Evolutionary conservation across 2,888 invertebrate species (phyloP), one percentile per base, ranked within the genome.

Genomic region (Norana najaformis): DNA sequence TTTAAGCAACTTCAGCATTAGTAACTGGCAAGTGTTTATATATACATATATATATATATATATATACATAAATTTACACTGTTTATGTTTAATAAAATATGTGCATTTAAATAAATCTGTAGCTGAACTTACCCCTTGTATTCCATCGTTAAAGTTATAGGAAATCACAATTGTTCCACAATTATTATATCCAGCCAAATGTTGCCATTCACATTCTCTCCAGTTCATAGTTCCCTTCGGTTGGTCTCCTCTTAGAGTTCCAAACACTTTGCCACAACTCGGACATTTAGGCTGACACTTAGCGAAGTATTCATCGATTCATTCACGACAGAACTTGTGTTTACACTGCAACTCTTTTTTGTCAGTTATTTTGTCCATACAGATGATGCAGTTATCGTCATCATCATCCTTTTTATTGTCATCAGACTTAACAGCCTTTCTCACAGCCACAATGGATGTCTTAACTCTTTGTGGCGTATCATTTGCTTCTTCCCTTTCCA

Each of bases 131-230:
- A 89, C 47, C 30, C 69, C 91, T 91, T 93, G 93, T 85, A 90
- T 92, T 23, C 94, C 94, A 90, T 88, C 69, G 2, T 91, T 91
- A 88, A 94, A 92, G 1, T 96, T 23, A 88, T 93, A 93, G 13
- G 89, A 89, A 30, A 93, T 93, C 34, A 90, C 89, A 83, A 93
- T 92, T 0, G 90, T 90, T 82, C 91, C 91, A 88, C 83, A 90
- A 18, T 90, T 83, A 36, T 88, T 83, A 39, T 89, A 92, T 11
- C 93, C 92, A 18, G 93, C 92, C 37, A 93, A 47, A 4, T 37
- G 35, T 6, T 20, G 18, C 20, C 82, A 14, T 30, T 89, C 53
- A 4, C 53, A 34, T 1, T 89, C 82, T 14, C 47, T 38, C 4
- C 89, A 85, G 23, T 83, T 88, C 92, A 93, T 93, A 14, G 35